These are phyloP conservation scores for Chrysodeixis includens DNA, from an alignment of 2,888 invertebrate species.

Conservation along the genomic window DNA sequence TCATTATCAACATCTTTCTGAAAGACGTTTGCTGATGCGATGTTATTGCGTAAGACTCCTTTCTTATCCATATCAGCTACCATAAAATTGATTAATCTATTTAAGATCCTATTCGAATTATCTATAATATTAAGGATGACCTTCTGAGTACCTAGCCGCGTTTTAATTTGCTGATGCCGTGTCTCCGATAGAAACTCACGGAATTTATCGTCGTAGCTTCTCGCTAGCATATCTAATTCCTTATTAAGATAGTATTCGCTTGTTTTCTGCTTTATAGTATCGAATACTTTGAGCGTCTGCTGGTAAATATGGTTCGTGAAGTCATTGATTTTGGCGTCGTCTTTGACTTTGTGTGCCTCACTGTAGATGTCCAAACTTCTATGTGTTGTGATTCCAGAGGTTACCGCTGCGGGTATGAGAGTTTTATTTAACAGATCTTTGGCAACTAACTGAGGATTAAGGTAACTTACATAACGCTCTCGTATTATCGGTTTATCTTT, in stretches of 20 bases:
- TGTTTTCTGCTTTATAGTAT: conserved; percentile 57
- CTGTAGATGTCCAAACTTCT: conserved; percentile 19
- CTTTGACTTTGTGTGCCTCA: conserved; percentile 49
- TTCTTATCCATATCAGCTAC: conserved; percentile 53
- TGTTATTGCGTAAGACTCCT: conserved; percentile 35
- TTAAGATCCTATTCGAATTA: conserved; percentile 66
- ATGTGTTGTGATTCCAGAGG: conserved; percentile 7
- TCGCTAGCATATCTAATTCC: conserved; percentile 56
- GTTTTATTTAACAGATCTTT: too few relatives aligned
- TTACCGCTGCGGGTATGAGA: too few relatives aligned
- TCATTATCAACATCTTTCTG: conserved; percentile 62
- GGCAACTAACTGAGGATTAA: too few relatives aligned
- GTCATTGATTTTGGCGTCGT: conserved; percentile 61
- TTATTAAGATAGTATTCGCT: conserved; percentile 46
- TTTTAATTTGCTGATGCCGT: conserved; percentile 65
- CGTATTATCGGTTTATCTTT: too few relatives aligned
- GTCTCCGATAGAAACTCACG: conserved; percentile 64
- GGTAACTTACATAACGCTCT: too few relatives aligned
- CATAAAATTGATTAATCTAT: conserved; percentile 63
- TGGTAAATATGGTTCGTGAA: conserved; percentile 67
- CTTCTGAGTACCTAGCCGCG: conserved; percentile 68
- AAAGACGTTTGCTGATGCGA: conserved; percentile 38
- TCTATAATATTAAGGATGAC: conserved; percentile 73
- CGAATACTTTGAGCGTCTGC: conserved; percentile 66
- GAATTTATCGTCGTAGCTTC: conserved; percentile 67